Conservation (phyloP, 2,888 invertebrate species). For the Heliconius hortense region DNA sequence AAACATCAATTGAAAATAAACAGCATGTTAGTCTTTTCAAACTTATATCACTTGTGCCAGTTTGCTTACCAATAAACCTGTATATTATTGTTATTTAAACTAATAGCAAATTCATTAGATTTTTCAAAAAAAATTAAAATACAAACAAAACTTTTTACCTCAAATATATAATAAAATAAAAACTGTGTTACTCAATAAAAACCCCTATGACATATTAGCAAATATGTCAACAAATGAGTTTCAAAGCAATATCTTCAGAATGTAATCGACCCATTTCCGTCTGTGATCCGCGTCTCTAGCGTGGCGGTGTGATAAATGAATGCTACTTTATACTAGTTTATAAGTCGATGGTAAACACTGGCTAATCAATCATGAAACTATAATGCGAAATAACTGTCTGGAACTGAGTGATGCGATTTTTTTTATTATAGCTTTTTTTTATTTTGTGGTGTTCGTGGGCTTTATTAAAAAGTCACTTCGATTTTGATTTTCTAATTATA, state of each 20-base stretch:
- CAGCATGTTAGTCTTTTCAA: too few relatives aligned
- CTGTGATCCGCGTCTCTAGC: conserved; percentile 32
- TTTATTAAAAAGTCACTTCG: neutral
- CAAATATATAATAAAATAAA: too few relatives aligned
- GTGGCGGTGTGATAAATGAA: conserved; percentile 38
- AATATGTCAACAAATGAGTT: neutral
- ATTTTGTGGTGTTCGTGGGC: neutral
- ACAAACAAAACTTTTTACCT: too few relatives aligned
- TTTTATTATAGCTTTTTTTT: neutral
- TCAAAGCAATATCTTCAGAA: conserved; percentile 1
- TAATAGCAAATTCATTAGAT: too few relatives aligned
- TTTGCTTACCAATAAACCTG: too few relatives aligned
- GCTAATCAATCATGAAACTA: conserved; percentile 39
- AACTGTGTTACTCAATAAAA: neutral
- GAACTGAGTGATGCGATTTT: neutral
- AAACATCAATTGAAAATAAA: too few relatives aligned
- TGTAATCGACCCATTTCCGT: conserved; percentile 31
- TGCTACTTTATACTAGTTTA: conserved; percentile 23
- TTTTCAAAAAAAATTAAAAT: too few relatives aligned
- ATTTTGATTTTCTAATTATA: neutral
- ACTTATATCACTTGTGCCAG: too few relatives aligned
- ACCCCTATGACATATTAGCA: neutral
- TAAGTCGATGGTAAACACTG: conserved; percentile 37
- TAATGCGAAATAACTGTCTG: conserved; percentile 20
- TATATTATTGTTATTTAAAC: too few relatives aligned